Evolutionary conservation across 2,113 vertebrate species (phyloP).

Genomic region (Halcyon malimbica): DNA sequence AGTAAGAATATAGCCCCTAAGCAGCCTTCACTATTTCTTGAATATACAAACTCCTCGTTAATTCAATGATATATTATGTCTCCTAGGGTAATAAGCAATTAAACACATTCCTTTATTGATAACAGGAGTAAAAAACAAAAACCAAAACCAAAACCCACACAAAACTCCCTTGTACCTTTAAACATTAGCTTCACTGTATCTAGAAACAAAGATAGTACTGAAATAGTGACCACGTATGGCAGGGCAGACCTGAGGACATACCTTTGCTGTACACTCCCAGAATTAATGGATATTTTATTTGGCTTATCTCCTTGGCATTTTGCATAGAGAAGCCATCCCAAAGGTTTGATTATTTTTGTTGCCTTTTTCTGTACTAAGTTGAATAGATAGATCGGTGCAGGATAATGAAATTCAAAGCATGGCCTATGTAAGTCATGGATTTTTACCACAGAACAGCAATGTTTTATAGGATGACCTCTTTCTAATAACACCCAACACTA

Average conservation of each 20-base stretch:
- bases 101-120: not conserved
- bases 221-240: not conserved
- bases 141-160: not conserved
- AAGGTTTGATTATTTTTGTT: not conserved
- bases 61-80: not conserved
- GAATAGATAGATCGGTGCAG: not conserved
- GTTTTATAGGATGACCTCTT: not conserved
- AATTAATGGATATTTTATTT: not conserved
- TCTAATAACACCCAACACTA: not conserved
- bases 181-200: not conserved
- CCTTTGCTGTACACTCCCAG: not conserved
- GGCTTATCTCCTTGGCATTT: not conserved
- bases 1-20: not conserved
- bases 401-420: not conserved
- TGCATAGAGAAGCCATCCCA: not conserved
- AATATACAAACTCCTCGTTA: not conserved
- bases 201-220: not conserved
- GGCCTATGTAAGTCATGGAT: not conserved
- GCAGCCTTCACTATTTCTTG: not conserved
- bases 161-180: not conserved
- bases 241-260: not conserved
- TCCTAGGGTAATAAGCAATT: not conserved
- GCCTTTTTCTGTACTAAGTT: not conserved
- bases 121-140: not conserved
- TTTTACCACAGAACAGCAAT: not conserved